Evolutionary conservation across 2,797 vertebrate genomes (phyloP).

Genomic region (Chaunax sp.): DNA sequence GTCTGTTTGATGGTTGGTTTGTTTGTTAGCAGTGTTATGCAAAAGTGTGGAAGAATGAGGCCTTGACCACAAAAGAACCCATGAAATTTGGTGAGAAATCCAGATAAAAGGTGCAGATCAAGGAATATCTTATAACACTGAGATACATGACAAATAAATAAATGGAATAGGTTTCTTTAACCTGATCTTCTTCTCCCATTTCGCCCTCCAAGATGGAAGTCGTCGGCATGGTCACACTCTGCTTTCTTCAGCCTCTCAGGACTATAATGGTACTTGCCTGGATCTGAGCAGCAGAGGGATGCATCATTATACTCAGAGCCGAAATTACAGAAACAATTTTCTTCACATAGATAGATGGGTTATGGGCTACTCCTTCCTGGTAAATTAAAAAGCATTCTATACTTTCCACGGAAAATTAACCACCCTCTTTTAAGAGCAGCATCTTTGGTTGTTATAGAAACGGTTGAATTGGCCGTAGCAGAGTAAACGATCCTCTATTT

Average conservation of each 20-base stretch:
- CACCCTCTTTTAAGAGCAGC: constrained; percentile 16
- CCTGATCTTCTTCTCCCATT: constrained; percentile 92
- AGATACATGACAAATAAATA: background rate
- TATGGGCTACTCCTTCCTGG: constrained; percentile 18
- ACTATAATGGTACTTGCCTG: constrained; percentile 88
- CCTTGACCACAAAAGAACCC: too few relatives aligned
- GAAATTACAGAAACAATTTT: constrained; percentile 46
- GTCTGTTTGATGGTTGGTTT: too few relatives aligned
- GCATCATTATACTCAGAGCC: constrained; percentile 31
- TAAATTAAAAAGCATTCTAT: constrained; percentile 29
- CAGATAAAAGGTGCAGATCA: too few relatives aligned
- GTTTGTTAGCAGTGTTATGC: too few relatives aligned
- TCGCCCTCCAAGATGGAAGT: constrained; percentile 69
- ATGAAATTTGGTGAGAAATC: too few relatives aligned
- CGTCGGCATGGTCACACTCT: constrained; percentile 81
- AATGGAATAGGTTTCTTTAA: constrained; percentile 63
- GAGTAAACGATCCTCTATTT: constrained; percentile 12
- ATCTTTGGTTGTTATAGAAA: constrained; percentile 54
- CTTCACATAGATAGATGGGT: constrained; percentile 6
- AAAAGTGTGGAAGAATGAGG: too few relatives aligned
- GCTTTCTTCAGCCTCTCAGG: constrained; percentile 91
- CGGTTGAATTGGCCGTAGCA: constrained; percentile 4
- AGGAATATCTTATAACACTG: too few relatives aligned
- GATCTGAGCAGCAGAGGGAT: constrained; percentile 77
- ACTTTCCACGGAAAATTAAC: constrained; percentile 41